Conservation (phyloP, 2,888 invertebrate species). For the Hoplodrina ambigua region DNA sequence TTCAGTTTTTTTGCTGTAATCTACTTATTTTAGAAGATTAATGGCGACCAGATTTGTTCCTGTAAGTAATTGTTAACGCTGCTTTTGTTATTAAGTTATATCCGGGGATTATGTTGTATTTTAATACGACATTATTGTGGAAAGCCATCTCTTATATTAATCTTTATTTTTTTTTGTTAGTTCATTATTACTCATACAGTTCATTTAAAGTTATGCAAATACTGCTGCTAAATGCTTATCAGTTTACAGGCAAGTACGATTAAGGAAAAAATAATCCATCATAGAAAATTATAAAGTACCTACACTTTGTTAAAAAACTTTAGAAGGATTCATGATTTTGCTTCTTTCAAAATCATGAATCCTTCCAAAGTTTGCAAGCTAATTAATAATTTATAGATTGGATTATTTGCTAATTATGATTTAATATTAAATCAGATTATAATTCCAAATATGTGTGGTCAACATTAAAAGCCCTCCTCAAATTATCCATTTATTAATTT, state of each 20-base stretch:
- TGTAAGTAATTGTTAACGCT: constrained; percentile 31
- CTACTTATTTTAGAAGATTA: constrained; percentile 33
- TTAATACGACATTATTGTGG: background rate
- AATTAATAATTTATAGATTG: background rate
- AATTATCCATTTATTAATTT: constrained; percentile 22
- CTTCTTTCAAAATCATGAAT: no score
- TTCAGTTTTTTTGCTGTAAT: constrained; percentile 30
- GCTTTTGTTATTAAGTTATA: background rate
- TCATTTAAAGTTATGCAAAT: no score
- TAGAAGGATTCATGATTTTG: no score
- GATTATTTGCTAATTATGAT: background rate
- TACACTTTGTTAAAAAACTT: no score
- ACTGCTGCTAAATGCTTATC: no score
- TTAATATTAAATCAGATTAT: constrained; percentile 4
- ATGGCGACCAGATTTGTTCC: constrained; percentile 8
- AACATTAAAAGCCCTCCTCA: constrained; percentile 11
- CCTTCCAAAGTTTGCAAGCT: no score
- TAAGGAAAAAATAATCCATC: no score
- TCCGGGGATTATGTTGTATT: background rate
- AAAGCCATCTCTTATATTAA: no score
- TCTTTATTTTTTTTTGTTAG: no score
- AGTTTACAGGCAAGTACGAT: no score
- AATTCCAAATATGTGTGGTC: constrained; percentile 9
- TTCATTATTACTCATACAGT: no score
- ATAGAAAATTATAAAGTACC: no score